Conservation (phyloP, 2,113 vertebrate genomes). For the Natator depressus region DNA sequence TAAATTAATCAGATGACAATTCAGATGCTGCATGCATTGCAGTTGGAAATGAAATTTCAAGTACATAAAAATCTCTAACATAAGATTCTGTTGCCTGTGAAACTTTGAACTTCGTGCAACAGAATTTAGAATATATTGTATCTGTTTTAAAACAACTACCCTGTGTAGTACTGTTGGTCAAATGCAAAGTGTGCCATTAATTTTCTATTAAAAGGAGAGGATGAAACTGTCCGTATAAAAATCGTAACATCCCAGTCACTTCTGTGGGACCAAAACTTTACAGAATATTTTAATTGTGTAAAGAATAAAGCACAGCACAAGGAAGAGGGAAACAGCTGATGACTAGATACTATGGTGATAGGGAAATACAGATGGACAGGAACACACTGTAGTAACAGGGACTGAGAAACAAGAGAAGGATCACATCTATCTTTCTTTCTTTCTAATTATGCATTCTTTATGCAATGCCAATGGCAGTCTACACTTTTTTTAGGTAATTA, state of each 20-base stretch:
- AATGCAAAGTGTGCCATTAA: not conserved
- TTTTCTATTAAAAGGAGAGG: not conserved
- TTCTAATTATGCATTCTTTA: not conserved
- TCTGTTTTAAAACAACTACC: not conserved
- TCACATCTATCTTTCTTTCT: not conserved
- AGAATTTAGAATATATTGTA: too few relatives aligned
- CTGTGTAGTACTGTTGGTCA: not conserved
- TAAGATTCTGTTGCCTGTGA: too few relatives aligned
- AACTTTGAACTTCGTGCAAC: not conserved
- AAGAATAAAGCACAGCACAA: not conserved
- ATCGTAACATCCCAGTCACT: not conserved
- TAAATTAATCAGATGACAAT: too few relatives aligned
- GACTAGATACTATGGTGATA: not conserved
- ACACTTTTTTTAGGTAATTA: not conserved
- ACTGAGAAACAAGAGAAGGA: not conserved
- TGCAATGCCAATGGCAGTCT: not conserved
- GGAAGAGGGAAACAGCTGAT: not conserved
- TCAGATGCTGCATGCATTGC: too few relatives aligned
- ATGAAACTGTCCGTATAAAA: not conserved
- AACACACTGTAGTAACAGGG: not conserved
- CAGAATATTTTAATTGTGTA: too few relatives aligned
- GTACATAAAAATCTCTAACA: too few relatives aligned
- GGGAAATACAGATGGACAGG: not conserved
- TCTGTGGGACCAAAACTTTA: not conserved
- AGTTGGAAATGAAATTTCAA: too few relatives aligned